Evolutionary conservation across 2,797 vertebrate species (phyloP), one percentile per base, ranked within the genome.

Genomic region (Brotula barbata): DNA sequence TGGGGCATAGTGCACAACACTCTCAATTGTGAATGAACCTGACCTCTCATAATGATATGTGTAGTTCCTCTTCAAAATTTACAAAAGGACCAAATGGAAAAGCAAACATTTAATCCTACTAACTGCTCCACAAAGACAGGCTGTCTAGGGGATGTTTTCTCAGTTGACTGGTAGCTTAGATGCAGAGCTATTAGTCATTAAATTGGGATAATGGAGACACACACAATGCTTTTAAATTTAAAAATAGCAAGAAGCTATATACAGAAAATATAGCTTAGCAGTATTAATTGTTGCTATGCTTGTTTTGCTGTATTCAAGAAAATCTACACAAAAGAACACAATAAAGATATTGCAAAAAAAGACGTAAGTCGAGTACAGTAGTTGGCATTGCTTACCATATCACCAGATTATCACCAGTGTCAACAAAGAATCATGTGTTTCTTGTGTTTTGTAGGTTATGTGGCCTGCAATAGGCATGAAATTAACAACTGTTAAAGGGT

Each of bases 41-140:
- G 67, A 66, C 56, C 48, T 43, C 25, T 25, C 22, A 67, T 67
- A 74, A 34, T 53, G 67, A 59, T 68, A 59, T 53, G 60, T 53
- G 60, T 40, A 49, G 46, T 67, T 85, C 77, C 59, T 75, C 74
- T 85, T 86, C 80, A 82, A 71, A 83, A 46, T 72, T 81, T 43
- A 58, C 57, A 48, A 54, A 74, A 70, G 71, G 53, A 78, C 54
- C 83, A 81, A 73, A 76, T 83, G 77, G 73, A 61, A 78, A 71
- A 78, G 69, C 62, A 80, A 78, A 73, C 77, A 71, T 77, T 52
- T 83, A 85, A 86, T 83, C 81, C 75, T 56, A 48, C 65, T 82
- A 79, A 80, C 84, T 72, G 64, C 73, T 74, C 70, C 78, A 84
- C 77, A 87, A 77, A 77, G 73, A 37, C 58, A 57, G 51, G 61